Base-by-base conservation (phyloP, 92 coral and sea anemone genomes). In the Parazoanthus darwini region DNA sequence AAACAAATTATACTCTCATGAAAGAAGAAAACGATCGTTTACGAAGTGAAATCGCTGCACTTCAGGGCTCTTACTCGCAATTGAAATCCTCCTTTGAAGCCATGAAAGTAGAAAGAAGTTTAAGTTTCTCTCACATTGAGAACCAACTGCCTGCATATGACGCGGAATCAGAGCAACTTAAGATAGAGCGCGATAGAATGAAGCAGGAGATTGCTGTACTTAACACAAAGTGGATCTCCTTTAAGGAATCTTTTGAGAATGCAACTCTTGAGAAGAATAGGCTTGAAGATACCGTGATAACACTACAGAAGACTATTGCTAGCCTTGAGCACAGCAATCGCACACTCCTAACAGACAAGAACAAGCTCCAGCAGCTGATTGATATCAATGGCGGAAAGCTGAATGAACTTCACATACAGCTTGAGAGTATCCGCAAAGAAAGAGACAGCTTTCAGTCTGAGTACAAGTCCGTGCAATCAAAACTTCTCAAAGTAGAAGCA, bases 11-110 rank as follows among this genome's bases (percentile, higher is more conserved):
- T 88, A 85, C 82, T 79, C 67, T 88, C 15, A 89, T 94, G 58
- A 92, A 88, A 77, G 92, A 90, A 38, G 95, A 93, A 68, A 94
- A 91, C 25, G 94, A 92, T 6, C 89, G 93, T 78, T 89, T 94
- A 65, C 88, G 85, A 36, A 76, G 88, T 51, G 88, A 91, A 33
- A 80, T 93, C 43, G 74, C 81, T 25, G 82, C 88, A 3, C 84
- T 92, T 13, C 91, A 91, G 51, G 58, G 83, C 4, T 77, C 89
- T 3, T 90, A 70, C 48, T 72, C 74, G 29, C 77, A 79, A 33
- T 50, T 90, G 43, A 80, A 86, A 51, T 78, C 73, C 44, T 71
- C 92, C 16, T 80, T 73, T 13, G 81, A 86, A 0, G 23, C 63
- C 59, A 71, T 54, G 50, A 86, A 72, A 23, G 74, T 44, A 65